A percentile compares a stretch with the other conserved stretches of the same genome.
phyloP scores from a whole-genome alignment of 2,888 invertebrate genomes.

The Drosophila atroscutellata region DNA sequence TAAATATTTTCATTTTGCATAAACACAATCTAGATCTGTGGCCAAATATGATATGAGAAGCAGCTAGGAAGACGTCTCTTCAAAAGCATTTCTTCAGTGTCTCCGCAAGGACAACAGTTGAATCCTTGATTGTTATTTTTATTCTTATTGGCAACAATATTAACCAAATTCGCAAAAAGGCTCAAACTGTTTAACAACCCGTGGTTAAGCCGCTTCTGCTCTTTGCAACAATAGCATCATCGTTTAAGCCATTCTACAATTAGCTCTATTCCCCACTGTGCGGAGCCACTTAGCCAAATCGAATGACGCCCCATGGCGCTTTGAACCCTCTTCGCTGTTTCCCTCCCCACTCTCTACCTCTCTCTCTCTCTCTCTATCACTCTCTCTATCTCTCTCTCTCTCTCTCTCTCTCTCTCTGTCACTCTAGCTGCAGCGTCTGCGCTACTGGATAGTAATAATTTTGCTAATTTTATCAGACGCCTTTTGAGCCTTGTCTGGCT shows the following conservation, averaged over 20 bases:
- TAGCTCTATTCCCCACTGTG: slow-evolving; percentile 36
- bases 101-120: not conserved
- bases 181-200: not conserved
- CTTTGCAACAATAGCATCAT: not conserved
- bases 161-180: not conserved
- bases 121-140: not conserved
- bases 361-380: not conserved
- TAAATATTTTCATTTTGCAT: not conserved
- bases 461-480: slow-evolving; percentile 67
- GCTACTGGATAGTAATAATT: slow-evolving; percentile 68
- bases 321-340: slow-evolving; percentile 9
- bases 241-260: not conserved
- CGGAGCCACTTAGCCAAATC: slow-evolving; percentile 51
- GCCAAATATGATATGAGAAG: not conserved
- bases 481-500: slow-evolving; percentile 48
- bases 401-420: not conserved
- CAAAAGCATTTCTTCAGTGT: not conserved
- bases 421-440: not conserved
- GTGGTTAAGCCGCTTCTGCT: not conserved
- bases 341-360: not conserved
- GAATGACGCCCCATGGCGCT: slow-evolving; percentile 44
- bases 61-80: not conserved
- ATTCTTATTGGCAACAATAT: not conserved
- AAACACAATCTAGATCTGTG: not conserved
- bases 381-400: not conserved